These are phyloP conservation scores for Eulimnadia texana DNA, from an alignment of 1,140 invertebrate species.

Conservation along the genomic window DNA sequence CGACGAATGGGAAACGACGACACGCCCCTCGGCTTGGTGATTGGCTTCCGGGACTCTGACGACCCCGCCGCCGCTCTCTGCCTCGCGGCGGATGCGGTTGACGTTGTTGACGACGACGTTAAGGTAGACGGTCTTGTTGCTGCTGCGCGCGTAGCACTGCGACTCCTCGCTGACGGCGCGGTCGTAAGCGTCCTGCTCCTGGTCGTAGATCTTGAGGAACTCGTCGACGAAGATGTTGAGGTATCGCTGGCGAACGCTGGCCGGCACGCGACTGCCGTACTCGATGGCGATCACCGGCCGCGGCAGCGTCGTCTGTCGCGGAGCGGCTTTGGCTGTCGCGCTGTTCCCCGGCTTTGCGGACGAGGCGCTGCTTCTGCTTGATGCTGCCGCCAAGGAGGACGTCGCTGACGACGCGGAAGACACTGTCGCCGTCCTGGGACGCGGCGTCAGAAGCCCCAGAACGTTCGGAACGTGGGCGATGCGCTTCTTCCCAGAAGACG, in stretches of 20 bases:
- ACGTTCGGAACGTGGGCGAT: conserved; percentile 25
- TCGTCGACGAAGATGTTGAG: conserved; percentile 76
- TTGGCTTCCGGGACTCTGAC: background rate
- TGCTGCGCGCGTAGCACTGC: conserved; percentile 57
- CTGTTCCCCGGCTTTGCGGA: conserved; percentile 2
- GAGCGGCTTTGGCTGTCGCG: background rate
- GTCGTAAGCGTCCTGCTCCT: conserved; percentile 21
- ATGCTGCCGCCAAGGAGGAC: background rate
- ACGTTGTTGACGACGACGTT: conserved; percentile 66
- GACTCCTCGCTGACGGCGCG: conserved; percentile 48
- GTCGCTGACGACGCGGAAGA: background rate
- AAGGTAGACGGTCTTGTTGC: conserved; percentile 63
- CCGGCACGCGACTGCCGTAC: conserved; percentile 58
- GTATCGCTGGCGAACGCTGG: conserved; percentile 66
- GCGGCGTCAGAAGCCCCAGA: conserved; percentile 12
- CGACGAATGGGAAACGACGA: conserved; percentile 45
- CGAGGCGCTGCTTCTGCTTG: background rate
- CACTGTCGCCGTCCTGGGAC: conserved; percentile 7
- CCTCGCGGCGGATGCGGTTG: conserved; percentile 39
- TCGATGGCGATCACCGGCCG: conserved; percentile 45
- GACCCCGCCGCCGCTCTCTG: conserved; percentile 19
- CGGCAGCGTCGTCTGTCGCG: conserved; percentile 27
- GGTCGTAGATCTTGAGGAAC: conserved; percentile 49
- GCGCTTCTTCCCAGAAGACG: conserved; percentile 19
- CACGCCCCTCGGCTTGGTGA: conserved; percentile 4